phyloP scores from a whole-genome alignment of 2,113 vertebrate species.

The Sarotherodon lohbergeri region DNA sequence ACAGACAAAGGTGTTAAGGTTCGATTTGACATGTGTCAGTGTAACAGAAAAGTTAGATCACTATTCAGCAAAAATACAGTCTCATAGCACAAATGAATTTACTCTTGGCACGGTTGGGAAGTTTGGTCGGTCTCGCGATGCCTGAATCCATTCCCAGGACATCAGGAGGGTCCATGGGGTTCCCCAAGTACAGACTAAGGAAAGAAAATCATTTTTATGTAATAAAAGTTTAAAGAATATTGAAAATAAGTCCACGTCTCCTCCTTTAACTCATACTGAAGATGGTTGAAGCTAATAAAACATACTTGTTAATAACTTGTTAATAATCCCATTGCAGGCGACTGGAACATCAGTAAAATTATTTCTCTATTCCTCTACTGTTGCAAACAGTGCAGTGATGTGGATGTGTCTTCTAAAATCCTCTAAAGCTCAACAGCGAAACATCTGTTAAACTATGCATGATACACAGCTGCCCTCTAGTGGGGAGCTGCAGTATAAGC shows the following conservation, averaged over 20 bases:
- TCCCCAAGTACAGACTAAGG: constrained; percentile 90
- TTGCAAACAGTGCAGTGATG: accelerated
- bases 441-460: neutral
- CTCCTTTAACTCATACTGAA: neutral
- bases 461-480: constrained; percentile 47
- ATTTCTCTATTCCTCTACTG: neutral
- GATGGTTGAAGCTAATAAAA: neutral
- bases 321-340: accelerated
- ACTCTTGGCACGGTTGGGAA: constrained; percentile 92
- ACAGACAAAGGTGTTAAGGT: neutral
- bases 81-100: constrained; percentile 17
- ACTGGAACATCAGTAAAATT: neutral
- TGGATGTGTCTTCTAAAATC: neutral
- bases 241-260: neutral
- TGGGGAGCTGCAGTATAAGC: neutral
- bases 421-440: accelerated
- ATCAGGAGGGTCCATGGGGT: constrained; percentile 98
- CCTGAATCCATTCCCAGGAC: constrained; percentile 83
- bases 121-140: constrained; percentile 79
- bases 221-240: neutral
- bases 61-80: neutral
- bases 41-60: neutral
- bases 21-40: accelerated
- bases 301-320: neutral
- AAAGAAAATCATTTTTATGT: neutral